Conservation (phyloP, 2,113 vertebrate genomes). For the Epinephelus moara region DNA sequence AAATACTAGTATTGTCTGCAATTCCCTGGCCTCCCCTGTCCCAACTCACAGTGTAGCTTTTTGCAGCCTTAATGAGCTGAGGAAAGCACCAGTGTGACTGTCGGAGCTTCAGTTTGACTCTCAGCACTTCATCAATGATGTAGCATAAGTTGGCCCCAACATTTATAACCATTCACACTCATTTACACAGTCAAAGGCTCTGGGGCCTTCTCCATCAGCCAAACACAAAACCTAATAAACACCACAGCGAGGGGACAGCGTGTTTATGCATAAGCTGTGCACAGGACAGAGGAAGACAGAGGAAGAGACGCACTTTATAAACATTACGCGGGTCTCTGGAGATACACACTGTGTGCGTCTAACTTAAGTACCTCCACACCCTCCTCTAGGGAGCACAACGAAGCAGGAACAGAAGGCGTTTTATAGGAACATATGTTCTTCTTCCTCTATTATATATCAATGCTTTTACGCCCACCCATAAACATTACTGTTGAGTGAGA, state of each 20-base stretch:
- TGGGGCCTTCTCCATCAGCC: slow-evolving; percentile 42
- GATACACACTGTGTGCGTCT: slow-evolving; percentile 67
- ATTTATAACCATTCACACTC: slow-evolving; percentile 75
- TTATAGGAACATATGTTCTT: slow-evolving; percentile 86
- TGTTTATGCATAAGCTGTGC: slow-evolving; percentile 37
- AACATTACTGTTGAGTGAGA: slow-evolving; percentile 79
- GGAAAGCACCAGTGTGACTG: slow-evolving; percentile 68
- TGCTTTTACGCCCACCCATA: slow-evolving; percentile 77
- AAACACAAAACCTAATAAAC: slow-evolving; percentile 57
- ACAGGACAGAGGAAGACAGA: slow-evolving; percentile 54
- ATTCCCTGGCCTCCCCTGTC: slow-evolving; percentile 64
- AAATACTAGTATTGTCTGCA: slow-evolving; percentile 75
- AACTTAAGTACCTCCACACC: slow-evolving; percentile 79
- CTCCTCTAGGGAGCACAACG: slow-evolving; percentile 75
- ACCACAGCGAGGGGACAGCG: slow-evolving; percentile 17
- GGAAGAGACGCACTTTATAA: slow-evolving; percentile 77
- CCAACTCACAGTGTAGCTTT: slow-evolving; percentile 62
- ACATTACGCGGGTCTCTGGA: slow-evolving; percentile 78
- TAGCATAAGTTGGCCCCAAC: slow-evolving; percentile 59
- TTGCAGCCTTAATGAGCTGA: slow-evolving; percentile 79
- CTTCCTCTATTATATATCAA: slow-evolving; percentile 80
- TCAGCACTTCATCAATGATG: slow-evolving; percentile 78
- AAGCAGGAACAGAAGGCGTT: slow-evolving; percentile 81
- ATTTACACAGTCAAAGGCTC: slow-evolving; percentile 56
- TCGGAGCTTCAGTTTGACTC: slow-evolving; percentile 57